Evolutionary conservation across 2,888 invertebrate genomes (phyloP).

Genomic region (Acanthosepion lycidas): DNA sequence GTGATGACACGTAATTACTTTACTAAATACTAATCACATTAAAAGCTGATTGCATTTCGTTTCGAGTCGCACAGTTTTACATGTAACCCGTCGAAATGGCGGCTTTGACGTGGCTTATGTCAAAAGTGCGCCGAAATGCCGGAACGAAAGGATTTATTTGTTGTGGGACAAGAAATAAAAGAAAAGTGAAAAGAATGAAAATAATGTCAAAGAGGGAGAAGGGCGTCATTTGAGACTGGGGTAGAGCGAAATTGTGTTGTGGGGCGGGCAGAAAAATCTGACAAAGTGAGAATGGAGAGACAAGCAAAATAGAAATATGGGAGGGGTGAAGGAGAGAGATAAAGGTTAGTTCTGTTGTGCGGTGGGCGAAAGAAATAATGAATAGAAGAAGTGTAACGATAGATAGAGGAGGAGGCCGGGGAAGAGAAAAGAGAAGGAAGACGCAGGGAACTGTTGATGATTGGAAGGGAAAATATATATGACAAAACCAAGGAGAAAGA

Average conservation of each 20-base stretch:
- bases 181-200: no score
- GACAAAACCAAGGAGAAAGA: no score
- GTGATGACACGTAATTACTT: not conserved
- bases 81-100: not conserved
- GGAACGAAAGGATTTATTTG: not conserved
- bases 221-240: not conserved
- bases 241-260: not conserved
- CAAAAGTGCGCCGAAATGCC: not conserved
- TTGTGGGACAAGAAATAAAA: not conserved
- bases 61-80: not conserved
- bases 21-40: slow-evolving; percentile 33
- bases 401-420: no score
- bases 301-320: not conserved
- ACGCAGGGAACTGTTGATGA: no score
- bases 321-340: not conserved
- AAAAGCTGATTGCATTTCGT: slow-evolving; percentile 12
- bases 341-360: no score
- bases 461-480: no score
- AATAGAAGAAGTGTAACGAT: no score
- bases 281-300: no score
- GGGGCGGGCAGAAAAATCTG: no score
- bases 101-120: not conserved
- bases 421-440: no score
- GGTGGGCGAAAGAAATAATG: no score
- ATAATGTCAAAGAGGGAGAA: not conserved